A percentile compares a stretch with the other conserved stretches of the same genome.
phyloP scores from a whole-genome alignment of 2,113 vertebrate genomes.

The Sylvia atricapilla region DNA sequence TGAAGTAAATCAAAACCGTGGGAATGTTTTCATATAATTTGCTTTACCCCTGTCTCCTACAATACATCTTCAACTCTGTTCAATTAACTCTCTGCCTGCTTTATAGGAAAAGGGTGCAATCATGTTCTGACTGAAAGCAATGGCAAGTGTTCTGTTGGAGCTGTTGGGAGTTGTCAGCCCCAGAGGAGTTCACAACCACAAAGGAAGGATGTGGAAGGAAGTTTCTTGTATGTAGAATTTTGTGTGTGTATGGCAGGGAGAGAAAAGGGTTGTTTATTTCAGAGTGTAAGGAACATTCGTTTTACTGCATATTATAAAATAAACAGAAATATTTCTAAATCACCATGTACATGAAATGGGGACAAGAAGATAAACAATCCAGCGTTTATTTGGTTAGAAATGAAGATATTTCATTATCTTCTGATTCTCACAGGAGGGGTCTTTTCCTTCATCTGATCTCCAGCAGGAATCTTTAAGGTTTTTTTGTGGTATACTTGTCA shows the following conservation, averaged over 20 bases:
- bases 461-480: background rate
- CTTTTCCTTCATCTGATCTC: background rate
- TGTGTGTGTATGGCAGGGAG: background rate
- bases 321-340: slow-evolving; percentile 21
- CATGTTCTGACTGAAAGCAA: background rate
- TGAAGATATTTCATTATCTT: background rate
- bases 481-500: background rate
- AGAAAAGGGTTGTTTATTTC: background rate
- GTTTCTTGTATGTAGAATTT: background rate
- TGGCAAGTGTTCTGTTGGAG: slow-evolving; percentile 16
- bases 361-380: background rate
- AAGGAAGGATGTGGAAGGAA: slow-evolving; percentile 42
- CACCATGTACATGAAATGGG: background rate
- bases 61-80: slow-evolving; percentile 56
- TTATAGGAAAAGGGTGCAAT: slow-evolving; percentile 14
- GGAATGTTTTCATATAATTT: slow-evolving; percentile 74
- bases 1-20: slow-evolving; percentile 78
- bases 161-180: background rate
- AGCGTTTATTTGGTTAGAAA: slow-evolving; percentile 28
- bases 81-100: slow-evolving; percentile 68
- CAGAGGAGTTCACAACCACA: background rate
- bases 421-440: background rate
- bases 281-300: background rate
- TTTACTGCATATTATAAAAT: slow-evolving; percentile 1
- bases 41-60: slow-evolving; percentile 72